phyloP scores from a whole-genome alignment of 1,140 invertebrate species.

The Nephotettix cincticeps region DNA sequence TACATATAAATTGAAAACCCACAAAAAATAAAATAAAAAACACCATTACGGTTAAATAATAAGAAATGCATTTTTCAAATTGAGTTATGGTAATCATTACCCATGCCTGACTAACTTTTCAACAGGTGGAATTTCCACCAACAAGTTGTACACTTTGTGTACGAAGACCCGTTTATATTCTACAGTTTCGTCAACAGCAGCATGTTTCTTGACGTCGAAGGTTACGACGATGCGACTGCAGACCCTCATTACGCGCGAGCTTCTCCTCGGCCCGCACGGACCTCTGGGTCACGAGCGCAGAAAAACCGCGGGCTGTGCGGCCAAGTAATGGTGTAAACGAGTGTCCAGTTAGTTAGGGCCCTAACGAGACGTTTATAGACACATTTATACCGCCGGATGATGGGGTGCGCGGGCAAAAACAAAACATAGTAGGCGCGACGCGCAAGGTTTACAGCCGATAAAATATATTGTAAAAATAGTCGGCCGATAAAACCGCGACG shows the following conservation, averaged over 20 bases:
- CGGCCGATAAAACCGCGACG: not conserved
- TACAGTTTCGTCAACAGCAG: too few relatives aligned
- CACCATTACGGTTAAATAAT: too few relatives aligned
- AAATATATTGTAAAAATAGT: conserved; percentile 28
- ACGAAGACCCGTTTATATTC: too few relatives aligned
- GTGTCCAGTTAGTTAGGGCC: conserved; percentile 8
- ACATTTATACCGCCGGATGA: conserved; percentile 14
- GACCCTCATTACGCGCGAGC: not conserved
- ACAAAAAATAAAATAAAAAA: too few relatives aligned
- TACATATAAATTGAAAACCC: too few relatives aligned
- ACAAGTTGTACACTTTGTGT: too few relatives aligned
- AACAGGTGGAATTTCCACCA: too few relatives aligned
- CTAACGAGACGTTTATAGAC: conserved; percentile 19
- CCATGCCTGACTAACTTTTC: too few relatives aligned
- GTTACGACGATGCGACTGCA: too few relatives aligned
- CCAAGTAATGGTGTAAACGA: not conserved
- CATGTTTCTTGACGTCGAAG: too few relatives aligned
- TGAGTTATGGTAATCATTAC: too few relatives aligned
- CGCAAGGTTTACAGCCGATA: not conserved
- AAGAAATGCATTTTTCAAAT: too few relatives aligned
- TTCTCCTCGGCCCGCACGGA: not conserved
- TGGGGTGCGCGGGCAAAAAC: not conserved
- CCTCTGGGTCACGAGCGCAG: not conserved
- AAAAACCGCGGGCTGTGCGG: not conserved
- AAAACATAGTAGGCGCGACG: conserved; percentile 11